Evolutionary conservation across 2,888 invertebrate genomes (phyloP).

Genomic region (Griposia aprilina): DNA sequence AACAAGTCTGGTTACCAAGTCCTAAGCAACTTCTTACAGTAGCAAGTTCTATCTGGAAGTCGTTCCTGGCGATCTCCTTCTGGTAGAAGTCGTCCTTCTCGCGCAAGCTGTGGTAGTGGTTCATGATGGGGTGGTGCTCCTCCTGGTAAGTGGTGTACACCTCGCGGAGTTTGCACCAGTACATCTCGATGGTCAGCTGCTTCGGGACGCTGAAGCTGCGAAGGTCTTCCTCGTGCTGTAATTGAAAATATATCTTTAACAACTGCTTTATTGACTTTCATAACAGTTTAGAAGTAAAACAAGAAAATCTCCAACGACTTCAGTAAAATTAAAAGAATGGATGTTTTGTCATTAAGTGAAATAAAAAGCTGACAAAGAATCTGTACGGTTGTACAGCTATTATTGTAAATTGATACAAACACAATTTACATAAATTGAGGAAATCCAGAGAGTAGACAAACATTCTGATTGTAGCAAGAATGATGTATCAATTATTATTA

Average conservation of each 20-base stretch:
- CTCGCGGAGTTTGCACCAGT: constrained; percentile 82
- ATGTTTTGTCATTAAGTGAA: background rate
- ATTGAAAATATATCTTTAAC: background rate
- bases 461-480: constrained; percentile 1
- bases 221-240: constrained; percentile 86
- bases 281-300: background rate
- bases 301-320: background rate
- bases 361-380: background rate
- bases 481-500: constrained; percentile 25
- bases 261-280: background rate
- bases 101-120: constrained; percentile 81
- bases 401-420: background rate
- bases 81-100: constrained; percentile 90
- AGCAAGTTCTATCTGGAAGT: constrained; percentile 80
- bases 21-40: constrained; percentile 71
- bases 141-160: constrained; percentile 83
- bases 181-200: constrained; percentile 83
- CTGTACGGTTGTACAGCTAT: background rate
- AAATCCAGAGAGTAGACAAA: background rate
- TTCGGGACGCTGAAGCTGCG: constrained; percentile 83
- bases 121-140: constrained; percentile 86
- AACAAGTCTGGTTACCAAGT: background rate
- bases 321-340: background rate
- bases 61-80: constrained; percentile 86
- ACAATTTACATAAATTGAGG: background rate